Evolutionary conservation across 1,140 invertebrate genomes (phyloP), one percentile per base, ranked within the genome.

Genomic region (Drosophila kikkawai): DNA sequence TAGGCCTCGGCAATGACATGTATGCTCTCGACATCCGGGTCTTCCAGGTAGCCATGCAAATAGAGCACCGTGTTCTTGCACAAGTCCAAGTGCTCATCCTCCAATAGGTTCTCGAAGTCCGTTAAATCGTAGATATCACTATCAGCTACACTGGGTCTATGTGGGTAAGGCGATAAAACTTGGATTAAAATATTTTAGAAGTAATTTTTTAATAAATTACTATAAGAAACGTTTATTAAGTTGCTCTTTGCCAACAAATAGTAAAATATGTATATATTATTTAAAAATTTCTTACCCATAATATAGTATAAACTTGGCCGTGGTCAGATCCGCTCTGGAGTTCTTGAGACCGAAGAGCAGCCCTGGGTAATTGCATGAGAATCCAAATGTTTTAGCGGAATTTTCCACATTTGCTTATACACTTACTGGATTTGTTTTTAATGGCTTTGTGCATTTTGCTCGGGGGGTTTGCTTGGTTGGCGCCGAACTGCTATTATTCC

Each of bases 41-140:
- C 93, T 71, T 95, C 94, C 55, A 94, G 92, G 77, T 94, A 95
- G 9, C 94, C 94, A 77, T 95, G 94, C 51, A 94, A 92, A 90
- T 95, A 95, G 0, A 95, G 63, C 4, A 95, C 94, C 1, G 94
- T 94, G 17, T 94, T 93, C 63, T 93, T 93, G 37, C 75, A 78
- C 68, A 93, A 93, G 63, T 94, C 93, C 70, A 95, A 94, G 64
- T 94, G 92, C 63, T 93, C 92, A 69, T 94, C 82, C 26, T 84
- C 65, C 32, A 93, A 29, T 4, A 93, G 58, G 22, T 69, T 77
- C 22, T 87, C 71, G 4, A 68, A 88, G 55, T 93, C 82, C 41
- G 80, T 51, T n/a, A 93, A 32, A 67, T 81, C 79, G 59, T 87
- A 93, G 61, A 90, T 91, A 69, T 84, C 82, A 22, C 82, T 82